Base-by-base conservation (phyloP, 2,113 vertebrate genomes). In the Gopherus evgoodei region DNA sequence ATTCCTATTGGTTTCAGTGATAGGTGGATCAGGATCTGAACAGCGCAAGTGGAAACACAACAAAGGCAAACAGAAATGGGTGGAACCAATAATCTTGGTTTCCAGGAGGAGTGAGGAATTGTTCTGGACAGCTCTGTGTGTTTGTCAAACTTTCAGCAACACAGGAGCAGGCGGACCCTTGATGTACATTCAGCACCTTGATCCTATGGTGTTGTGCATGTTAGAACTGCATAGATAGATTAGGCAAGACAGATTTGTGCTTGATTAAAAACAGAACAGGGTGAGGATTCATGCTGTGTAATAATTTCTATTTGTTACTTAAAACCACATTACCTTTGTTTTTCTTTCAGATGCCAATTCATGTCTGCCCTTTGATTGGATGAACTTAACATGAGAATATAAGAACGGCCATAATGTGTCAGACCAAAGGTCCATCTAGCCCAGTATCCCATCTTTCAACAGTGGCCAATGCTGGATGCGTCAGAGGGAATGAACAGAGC, bases 21-120 rank as follows among this genome's bases (percentile, higher is more conserved):
- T 27, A 81, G 47, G 5, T 27, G 53, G 22, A 21, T 44, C 14
- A n/a, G 57, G 38, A 1, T 27, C 14, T 22, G 0, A 1, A 17
- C 14, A n/a, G 0, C 0, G 44, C 27, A 59, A 19, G 52, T 16
- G 27, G 54, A 17, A 78, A n/a, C 11, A n/a, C 38, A 49, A 53
- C 49, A 27, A 84, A 49, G n/a, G 5, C 6, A 42, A 84, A 49
- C 17, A 57, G 65, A 72, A 65, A 19, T 17, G 8, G 44, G 12
- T 22, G 17, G 38, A 38, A 38, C 38, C 38, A 84, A 65, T 65
- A 49, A 44, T 42, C 25, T 47, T 47, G 16, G 44, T 65, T 57
- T 47, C 31, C 44, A 35, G 19, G 75, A 76, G 24, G 42, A 16
- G 8, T 14, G 75, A 29, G 75, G 42, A 47, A 27, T 78, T 69